Conservation (phyloP, 1,140 invertebrate species). For the Choristoneura fumiferana region DNA sequence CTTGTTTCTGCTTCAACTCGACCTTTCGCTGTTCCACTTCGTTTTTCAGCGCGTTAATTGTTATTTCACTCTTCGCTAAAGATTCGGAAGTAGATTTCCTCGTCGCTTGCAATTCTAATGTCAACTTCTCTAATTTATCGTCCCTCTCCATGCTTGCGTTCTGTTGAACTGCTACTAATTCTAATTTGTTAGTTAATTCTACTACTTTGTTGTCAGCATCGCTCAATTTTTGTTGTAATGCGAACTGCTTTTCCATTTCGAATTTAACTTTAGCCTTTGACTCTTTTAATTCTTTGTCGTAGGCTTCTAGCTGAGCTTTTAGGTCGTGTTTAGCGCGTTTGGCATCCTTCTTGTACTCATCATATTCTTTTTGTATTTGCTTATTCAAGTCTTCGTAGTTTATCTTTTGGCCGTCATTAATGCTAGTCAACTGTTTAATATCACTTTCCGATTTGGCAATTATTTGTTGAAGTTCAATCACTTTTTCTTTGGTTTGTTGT, state of each 20-base stretch:
- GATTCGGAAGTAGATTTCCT: conserved; percentile 50
- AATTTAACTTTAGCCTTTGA: conserved; percentile 73
- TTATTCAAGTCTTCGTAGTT: conserved; percentile 75
- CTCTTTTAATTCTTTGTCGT: conserved; percentile 66
- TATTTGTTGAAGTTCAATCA: conserved; percentile 68
- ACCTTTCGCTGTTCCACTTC: conserved; percentile 60
- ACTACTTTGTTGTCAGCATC: conserved; percentile 60
- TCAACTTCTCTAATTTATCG: conserved; percentile 64
- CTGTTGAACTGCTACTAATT: conserved; percentile 63
- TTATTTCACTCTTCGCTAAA: conserved; percentile 48
- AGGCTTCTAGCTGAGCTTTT: conserved; percentile 58
- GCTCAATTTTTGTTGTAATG: conserved; percentile 59
- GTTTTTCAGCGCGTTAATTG: conserved; percentile 61
- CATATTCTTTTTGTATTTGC: conserved; percentile 62
- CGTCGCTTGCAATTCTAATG: conserved; percentile 61
- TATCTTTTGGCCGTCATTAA: conserved; percentile 71
- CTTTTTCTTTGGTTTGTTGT: conserved; percentile 70
- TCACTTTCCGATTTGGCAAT: conserved; percentile 70
- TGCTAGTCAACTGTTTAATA: conserved; percentile 64
- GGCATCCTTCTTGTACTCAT: conserved; percentile 70
- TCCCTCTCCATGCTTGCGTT: conserved; percentile 58
- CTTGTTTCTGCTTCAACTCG: conserved; percentile 61
- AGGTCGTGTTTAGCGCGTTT: conserved; percentile 61
- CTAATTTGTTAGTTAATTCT: conserved; percentile 65
- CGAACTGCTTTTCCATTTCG: conserved; percentile 70